These are phyloP conservation scores for Cygnus buccinator DNA, from an alignment of 2,113 vertebrate species.

Conservation along the genomic window DNA sequence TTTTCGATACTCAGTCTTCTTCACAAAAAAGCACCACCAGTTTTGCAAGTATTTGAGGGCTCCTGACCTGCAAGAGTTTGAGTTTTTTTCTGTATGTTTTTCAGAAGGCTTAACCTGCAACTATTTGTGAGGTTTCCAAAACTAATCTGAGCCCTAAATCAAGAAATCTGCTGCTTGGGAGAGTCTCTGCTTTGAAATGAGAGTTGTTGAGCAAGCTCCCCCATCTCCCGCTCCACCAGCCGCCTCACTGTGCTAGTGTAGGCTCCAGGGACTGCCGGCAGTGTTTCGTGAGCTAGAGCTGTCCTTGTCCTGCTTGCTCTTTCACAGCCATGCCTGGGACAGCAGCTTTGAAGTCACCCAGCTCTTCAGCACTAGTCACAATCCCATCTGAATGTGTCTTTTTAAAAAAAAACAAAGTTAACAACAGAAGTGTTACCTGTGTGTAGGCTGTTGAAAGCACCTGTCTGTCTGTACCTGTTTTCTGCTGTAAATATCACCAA, in stretches of 20 bases:
- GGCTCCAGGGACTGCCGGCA: conserved; percentile 30
- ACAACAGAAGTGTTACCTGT: conserved; percentile 56
- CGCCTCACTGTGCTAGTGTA: conserved; percentile 18
- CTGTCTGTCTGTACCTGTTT: conserved; percentile 61
- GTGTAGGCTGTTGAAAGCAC: conserved; percentile 68
- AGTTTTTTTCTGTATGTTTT: neutral
- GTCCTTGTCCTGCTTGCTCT: conserved; percentile 21
- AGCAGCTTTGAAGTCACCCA: conserved; percentile 55
- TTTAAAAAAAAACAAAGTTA: neutral
- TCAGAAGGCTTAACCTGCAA: neutral
- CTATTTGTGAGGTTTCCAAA: conserved; percentile 5
- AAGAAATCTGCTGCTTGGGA: conserved; percentile 33
- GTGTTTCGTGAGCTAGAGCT: conserved; percentile 34
- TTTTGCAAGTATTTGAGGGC: neutral
- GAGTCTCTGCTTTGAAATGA: conserved; percentile 39
- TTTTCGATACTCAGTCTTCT: neutral
- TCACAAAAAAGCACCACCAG: neutral
- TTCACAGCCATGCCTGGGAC: conserved; percentile 20
- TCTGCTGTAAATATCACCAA: conserved; percentile 63
- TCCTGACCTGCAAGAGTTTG: neutral
- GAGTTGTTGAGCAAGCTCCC: conserved; percentile 34
- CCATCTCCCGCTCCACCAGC: neutral
- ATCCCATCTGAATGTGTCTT: conserved; percentile 68
- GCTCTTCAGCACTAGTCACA: conserved; percentile 20
- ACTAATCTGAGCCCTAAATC: neutral